Evolutionary conservation across 1,140 invertebrate genomes (phyloP).

Genomic region (Tetranychus urticae): DNA sequence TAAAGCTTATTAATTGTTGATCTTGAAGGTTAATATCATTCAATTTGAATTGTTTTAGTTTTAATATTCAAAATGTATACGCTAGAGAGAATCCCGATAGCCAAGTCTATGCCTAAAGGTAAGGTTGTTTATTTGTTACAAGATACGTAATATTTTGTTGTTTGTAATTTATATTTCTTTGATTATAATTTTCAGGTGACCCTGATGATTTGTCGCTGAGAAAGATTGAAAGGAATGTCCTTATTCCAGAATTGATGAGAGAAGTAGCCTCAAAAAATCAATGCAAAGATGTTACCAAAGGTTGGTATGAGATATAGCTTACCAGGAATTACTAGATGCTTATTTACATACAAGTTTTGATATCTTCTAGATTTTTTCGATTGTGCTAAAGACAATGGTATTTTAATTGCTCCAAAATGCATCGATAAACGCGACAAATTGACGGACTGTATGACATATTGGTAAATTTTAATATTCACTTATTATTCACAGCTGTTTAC

Average conservation of each 20-base stretch:
- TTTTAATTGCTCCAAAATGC: slow-evolving; percentile 46
- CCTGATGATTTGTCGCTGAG: slow-evolving; percentile 50
- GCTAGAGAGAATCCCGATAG: too few species aligned
- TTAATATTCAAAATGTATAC: too few species aligned
- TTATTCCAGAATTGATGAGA: slow-evolving; percentile 61
- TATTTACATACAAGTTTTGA: background rate
- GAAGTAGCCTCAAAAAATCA: slow-evolving; percentile 48
- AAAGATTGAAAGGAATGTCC: slow-evolving; percentile 54
- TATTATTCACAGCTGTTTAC: background rate
- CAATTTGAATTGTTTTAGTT: too few species aligned
- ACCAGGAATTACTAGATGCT: background rate
- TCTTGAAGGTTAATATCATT: too few species aligned
- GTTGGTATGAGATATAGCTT: slow-evolving; percentile 15
- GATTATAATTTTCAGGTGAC: slow-evolving; percentile 32
- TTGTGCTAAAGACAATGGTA: slow-evolving; percentile 41
- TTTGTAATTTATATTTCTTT: too few species aligned
- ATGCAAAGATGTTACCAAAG: slow-evolving; percentile 40
- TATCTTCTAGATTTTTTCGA: slow-evolving; percentile 28
- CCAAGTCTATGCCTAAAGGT: too few species aligned
- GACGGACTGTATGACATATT: slow-evolving; percentile 39
- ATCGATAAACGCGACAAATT: slow-evolving; percentile 38
- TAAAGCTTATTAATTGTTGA: too few species aligned
- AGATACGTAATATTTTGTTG: too few species aligned
- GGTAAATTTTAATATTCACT: slow-evolving; percentile 21
- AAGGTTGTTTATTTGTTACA: too few species aligned